Evolutionary conservation across 2,113 vertebrate species (phyloP).

Genomic region (Semicossyphus pulcher): DNA sequence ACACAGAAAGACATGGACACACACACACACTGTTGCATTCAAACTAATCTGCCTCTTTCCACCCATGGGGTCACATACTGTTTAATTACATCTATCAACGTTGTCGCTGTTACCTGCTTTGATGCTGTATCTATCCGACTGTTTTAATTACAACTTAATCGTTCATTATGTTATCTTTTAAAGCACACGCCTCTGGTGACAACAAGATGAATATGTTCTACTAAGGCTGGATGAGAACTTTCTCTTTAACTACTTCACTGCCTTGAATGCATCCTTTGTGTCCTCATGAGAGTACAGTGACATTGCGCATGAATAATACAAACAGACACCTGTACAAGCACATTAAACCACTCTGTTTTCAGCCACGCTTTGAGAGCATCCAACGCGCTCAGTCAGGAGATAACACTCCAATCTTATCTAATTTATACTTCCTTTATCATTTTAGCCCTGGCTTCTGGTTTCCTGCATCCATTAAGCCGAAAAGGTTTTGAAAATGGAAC

Average conservation of each 20-base stretch:
- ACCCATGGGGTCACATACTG: background rate
- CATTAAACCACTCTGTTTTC: conserved; percentile 27
- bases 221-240: background rate
- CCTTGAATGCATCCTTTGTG: background rate
- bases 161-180: conserved; percentile 2
- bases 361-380: too few species aligned
- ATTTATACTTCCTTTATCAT: conserved; percentile 9
- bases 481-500: conserved; percentile 14
- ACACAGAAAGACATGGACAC: background rate
- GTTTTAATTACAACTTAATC: conserved; percentile 11
- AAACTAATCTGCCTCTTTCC: conserved; percentile 4
- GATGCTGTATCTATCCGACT: background rate
- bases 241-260: conserved; percentile 1
- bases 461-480: background rate
- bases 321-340: background rate
- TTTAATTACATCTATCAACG: background rate
- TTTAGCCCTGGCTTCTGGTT: conserved; percentile 10
- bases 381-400: background rate
- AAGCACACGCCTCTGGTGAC: background rate
- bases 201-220: background rate
- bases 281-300: background rate
- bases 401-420: conserved; percentile 12
- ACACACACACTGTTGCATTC: background rate
- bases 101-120: background rate
- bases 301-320: too few species aligned